These are phyloP conservation scores for Sylvia borin DNA, from an alignment of 2,797 vertebrate species.

Conservation along the genomic window DNA sequence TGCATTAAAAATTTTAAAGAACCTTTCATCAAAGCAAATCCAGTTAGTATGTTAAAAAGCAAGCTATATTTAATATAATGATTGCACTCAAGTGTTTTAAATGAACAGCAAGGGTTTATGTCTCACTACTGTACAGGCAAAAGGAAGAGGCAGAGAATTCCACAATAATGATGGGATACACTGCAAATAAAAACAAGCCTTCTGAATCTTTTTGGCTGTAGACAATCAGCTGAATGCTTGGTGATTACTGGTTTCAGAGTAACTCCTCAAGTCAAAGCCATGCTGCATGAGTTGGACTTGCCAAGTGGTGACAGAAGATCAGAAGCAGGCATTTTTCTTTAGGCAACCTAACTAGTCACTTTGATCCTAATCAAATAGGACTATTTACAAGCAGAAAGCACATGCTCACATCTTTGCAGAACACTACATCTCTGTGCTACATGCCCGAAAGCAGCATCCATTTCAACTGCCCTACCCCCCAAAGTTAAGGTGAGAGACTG, in stretches of 20 bases:
- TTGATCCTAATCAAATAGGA: slow-evolving; percentile 58
- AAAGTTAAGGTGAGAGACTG: not conserved
- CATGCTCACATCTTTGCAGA: slow-evolving; percentile 48
- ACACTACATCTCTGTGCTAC: not conserved
- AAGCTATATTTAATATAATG: not conserved
- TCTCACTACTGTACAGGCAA: not conserved
- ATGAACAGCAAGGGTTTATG: not conserved
- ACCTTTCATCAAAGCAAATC: not conserved
- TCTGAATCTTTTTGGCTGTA: not conserved
- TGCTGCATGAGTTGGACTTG: not conserved
- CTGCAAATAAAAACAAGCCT: not conserved
- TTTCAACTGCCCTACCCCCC: not conserved
- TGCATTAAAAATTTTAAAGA: not conserved
- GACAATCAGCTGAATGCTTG: not conserved
- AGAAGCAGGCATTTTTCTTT: slow-evolving; percentile 41
- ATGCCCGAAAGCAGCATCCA: not conserved
- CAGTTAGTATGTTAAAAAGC: not conserved
- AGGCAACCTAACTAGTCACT: slow-evolving; percentile 39
- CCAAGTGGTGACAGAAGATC: slow-evolving; percentile 35
- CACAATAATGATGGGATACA: not conserved
- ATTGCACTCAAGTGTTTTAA: not conserved
- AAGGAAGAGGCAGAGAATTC: not conserved
- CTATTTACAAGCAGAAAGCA: slow-evolving; percentile 59
- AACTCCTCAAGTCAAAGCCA: slow-evolving; percentile 30
- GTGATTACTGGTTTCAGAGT: not conserved